Evolutionary conservation across 2,113 vertebrate genomes (phyloP).

Genomic region (Tetrax tetrax): DNA sequence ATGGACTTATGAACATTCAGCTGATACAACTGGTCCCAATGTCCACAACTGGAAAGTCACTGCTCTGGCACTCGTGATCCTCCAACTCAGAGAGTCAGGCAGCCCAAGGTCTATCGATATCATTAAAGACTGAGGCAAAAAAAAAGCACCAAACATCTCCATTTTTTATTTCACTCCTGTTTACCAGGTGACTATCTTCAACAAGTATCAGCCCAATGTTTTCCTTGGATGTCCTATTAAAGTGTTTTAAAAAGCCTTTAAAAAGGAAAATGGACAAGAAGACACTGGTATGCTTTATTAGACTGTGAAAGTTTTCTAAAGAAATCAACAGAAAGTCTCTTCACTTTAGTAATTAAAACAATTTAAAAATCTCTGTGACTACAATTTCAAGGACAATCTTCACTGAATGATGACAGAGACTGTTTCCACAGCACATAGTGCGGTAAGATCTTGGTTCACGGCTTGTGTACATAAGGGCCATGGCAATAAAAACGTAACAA

Average conservation of each 20-base stretch:
- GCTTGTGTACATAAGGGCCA: not conserved
- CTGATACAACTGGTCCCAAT: not conserved
- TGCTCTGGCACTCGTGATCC: accelerated
- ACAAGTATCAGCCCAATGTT: not conserved
- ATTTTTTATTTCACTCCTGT: not conserved
- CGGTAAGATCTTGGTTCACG: not conserved
- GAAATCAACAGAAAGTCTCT: not conserved
- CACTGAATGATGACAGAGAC: not conserved
- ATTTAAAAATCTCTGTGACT: not conserved
- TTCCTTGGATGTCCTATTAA: not conserved
- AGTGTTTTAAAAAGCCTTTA: not conserved
- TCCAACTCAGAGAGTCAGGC: not conserved
- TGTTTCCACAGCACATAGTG: not conserved
- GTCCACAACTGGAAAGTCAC: not conserved
- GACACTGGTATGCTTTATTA: not conserved
- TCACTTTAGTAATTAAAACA: not conserved
- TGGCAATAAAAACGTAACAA: not conserved
- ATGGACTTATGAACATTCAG: not conserved
- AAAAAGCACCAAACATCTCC: not conserved
- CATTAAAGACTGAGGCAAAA: not conserved
- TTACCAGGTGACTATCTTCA: not conserved
- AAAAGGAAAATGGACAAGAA: not conserved
- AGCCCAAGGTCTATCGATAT: not conserved
- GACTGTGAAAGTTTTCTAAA: not conserved
- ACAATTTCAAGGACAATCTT: not conserved